Base-by-base conservation (phyloP, 2,797 vertebrate genomes). In the Clarias laeviceps region DNA sequence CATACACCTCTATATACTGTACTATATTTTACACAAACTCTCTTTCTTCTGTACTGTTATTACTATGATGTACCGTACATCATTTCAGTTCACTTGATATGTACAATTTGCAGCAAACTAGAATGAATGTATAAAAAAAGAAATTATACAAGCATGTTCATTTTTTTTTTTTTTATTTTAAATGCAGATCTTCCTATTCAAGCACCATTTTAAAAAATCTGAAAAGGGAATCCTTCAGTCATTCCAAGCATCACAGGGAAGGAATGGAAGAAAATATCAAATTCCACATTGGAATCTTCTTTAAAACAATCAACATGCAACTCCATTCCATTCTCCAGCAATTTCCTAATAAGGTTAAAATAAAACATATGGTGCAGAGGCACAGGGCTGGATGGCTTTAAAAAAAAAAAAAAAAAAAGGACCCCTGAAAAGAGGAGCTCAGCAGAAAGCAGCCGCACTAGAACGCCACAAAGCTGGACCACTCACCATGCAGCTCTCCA, bases 331-430 rank as follows among this genome's bases (percentile, higher is more conserved):
- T 74, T 80, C 69, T 64, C 76, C 32, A 85, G 64, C 76, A 61
- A 82, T 85, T 89, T 87, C 90, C 89, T 88, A 86, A 89, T 88
- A 91, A 91, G 89, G 90, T 82, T 88, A 91, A 90, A 83, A 90
- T 86, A 76, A 89, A 91, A 86, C 88, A 90, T 87, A 90, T 90
- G 88, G 89, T 85, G 74, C 74, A 17, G 69, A 82, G 59, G 50
- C 69, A 62, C 82, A 64, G 79, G 69, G 80, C 65, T 80, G 59
- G 57, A 82, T 45, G 72, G 57, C 74, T 59, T 45, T 80, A 80
- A 85, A 74, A 65, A 59, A 24, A 27, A 59, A 66, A 29, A 12
- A 66, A 76, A 82, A 78, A 83, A 69, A 59, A 37, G 54, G 56
- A 85, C 57, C 37, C 78, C 12, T 9, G 83, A 87, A 68, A 79